Percentiles rank a stretch among this genome's conserved stretches.
Evolutionary conservation across 2,888 invertebrate genomes (phyloP).

Genomic region (Drosophila aldrichi): DNA sequence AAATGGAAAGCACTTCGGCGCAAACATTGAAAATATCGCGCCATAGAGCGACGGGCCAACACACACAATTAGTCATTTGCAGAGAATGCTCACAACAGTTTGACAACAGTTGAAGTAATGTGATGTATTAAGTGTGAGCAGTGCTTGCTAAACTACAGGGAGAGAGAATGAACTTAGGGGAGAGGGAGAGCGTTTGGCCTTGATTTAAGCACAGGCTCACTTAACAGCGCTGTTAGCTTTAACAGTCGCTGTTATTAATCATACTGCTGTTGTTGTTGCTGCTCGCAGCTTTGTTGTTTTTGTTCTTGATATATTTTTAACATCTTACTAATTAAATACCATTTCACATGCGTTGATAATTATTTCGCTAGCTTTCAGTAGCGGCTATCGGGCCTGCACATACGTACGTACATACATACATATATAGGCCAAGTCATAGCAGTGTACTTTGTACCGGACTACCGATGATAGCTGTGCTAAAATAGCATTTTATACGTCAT

Average conservation of each 20-base stretch:
- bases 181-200: constrained; percentile 26
- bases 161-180: background rate
- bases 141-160: constrained; percentile 15
- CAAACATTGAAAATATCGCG: constrained; percentile 47
- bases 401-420: background rate
- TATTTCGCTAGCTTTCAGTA: constrained; percentile 43
- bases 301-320: constrained; percentile 52
- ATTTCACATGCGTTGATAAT: constrained; percentile 51
- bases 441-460: constrained; percentile 48
- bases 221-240: constrained; percentile 26
- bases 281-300: background rate
- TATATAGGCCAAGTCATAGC: constrained; percentile 18
- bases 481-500: constrained; percentile 65
- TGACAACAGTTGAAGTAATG: constrained; percentile 13
- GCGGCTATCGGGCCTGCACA: constrained; percentile 2
- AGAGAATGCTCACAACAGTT: constrained; percentile 25
- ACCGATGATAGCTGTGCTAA: constrained; percentile 34
- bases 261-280: background rate
- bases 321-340: constrained; percentile 63
- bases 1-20: constrained; percentile 5
- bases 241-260: constrained; percentile 21
- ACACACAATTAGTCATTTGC: constrained; percentile 52
- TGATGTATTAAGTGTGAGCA: constrained; percentile 1
- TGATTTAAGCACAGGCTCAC: constrained; percentile 13
- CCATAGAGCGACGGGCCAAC: constrained; percentile 47